A percentile compares a stretch with the other conserved stretches of the same genome.
Evolutionary conservation across 2,888 invertebrate species (phyloP).

Genomic region (Sarcophaga rosellei): DNA sequence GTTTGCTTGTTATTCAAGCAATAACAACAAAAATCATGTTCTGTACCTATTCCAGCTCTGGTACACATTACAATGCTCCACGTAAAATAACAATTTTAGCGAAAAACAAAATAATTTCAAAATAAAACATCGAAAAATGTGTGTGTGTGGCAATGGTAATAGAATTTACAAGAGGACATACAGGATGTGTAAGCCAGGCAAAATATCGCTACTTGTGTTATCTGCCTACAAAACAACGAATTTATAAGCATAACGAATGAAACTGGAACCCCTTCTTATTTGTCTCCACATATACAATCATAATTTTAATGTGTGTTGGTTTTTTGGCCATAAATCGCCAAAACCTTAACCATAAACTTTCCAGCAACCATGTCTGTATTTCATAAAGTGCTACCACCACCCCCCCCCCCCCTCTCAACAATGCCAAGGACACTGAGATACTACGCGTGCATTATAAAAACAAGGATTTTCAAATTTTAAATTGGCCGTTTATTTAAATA

Average conservation of each 20-base stretch:
- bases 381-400: neutral
- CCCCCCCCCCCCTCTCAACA: neutral
- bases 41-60: neutral
- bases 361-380: conserved; percentile 24
- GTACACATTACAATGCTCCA: neutral
- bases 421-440: neutral
- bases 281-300: neutral
- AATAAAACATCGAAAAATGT: neutral
- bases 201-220: conserved; percentile 35
- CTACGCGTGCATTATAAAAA: neutral
- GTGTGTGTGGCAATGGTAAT: neutral
- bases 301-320: neutral
- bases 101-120: conserved; percentile 17
- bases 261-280: neutral
- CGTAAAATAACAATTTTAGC: conserved; percentile 43
- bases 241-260: neutral
- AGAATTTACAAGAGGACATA: conserved; percentile 15
- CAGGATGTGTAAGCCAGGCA: conserved; percentile 2
- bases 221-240: conserved; percentile 12
- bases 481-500: neutral
- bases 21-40: conserved; percentile 34
- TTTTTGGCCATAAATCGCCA: conserved; percentile 42
- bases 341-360: conserved; percentile 48
- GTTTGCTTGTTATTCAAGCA: conserved; percentile 47
- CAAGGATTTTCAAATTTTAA: neutral